phyloP scores from a whole-genome alignment of 2,113 vertebrate species.

The Anthoscopus minutus region DNA sequence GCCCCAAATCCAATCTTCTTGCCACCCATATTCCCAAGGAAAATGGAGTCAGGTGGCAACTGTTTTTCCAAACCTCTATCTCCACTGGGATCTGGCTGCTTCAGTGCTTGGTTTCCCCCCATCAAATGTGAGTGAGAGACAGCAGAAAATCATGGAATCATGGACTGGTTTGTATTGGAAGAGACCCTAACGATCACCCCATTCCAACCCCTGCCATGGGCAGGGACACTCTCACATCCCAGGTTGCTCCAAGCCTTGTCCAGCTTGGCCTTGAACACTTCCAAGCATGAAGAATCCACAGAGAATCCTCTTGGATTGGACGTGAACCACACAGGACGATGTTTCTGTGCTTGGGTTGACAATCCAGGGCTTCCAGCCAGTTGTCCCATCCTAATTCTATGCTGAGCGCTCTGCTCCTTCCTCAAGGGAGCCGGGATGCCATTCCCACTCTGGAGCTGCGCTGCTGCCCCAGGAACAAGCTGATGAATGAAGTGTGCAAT shows the following conservation, averaged over 20 bases:
- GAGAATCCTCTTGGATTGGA: not conserved
- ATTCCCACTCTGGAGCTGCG: not conserved
- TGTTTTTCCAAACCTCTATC: not conserved
- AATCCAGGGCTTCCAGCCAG: not conserved
- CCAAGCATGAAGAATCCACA: not conserved
- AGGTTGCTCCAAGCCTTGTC: not conserved
- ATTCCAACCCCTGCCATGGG: not conserved
- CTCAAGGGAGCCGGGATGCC: not conserved
- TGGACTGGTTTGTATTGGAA: not conserved
- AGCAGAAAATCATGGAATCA: not conserved
- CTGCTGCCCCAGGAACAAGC: not conserved
- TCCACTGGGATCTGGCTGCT: not conserved
- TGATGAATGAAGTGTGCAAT: not conserved
- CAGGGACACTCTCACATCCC: not conserved
- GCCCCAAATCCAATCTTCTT: not conserved
- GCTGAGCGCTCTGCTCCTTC: not conserved
- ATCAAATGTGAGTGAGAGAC: not conserved
- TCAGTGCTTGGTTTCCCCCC: not conserved
- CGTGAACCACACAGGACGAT: rapidly evolving
- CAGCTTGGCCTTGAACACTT: not conserved
- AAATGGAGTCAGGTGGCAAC: not conserved
- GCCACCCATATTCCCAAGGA: not conserved
- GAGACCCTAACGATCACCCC: not conserved
- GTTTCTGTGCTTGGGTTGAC: not conserved
- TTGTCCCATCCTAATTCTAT: not conserved